Evolutionary conservation across 30 jellyfish, hydroid and myxozoan species (phyloP), one percentile per base, ranked within the genome.

Genomic region (Calvadosia cruxmelitensis): DNA sequence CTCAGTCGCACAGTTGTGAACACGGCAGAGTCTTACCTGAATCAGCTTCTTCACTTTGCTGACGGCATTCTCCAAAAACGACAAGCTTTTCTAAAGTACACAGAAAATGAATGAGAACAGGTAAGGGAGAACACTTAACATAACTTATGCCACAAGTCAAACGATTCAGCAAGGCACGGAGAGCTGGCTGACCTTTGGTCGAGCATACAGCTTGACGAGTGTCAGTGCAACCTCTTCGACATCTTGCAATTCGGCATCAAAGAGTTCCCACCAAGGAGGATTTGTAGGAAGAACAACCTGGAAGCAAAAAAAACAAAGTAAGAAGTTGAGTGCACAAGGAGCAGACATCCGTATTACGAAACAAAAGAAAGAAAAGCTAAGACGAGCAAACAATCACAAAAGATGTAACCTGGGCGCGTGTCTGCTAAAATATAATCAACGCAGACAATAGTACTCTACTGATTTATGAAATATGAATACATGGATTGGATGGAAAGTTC

Each of bases 231-330:
- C 81, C 24, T 89, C 98, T 65, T 89, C 98, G 42, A 89, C 67
- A 10, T 89, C 98, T 0, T 81, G 92, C 27, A 33, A 53, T 15
- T 68, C 72, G 0, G 93, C 81, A 53, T 81, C 98, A 53, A 89
- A 89, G 13, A 89, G 71, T 67, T 89, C 93, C 95, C 94, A 89
- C 98, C 98, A 89, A 1, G 98, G 93, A 0, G 98, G 98, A 34
- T 78, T 73, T 12, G 52, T 70, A 0, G 98, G 98, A 16, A 89
- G 79, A 28, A 50, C 62, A 29, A 81, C 72, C 98, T 89, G 67
- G 23, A 51, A 36, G 36, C 48, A 49, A 70, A 53, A 42, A 15
- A 0, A 61, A 20, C 20, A 72, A 72, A 52, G 26, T 69, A 2
- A 50, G 52, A 70, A 70, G 1, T 5, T n/a, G n/a, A n/a, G n/a